phyloP scores from a whole-genome alignment of 1,140 invertebrate genomes.

The Tetramorium simillimum region DNA sequence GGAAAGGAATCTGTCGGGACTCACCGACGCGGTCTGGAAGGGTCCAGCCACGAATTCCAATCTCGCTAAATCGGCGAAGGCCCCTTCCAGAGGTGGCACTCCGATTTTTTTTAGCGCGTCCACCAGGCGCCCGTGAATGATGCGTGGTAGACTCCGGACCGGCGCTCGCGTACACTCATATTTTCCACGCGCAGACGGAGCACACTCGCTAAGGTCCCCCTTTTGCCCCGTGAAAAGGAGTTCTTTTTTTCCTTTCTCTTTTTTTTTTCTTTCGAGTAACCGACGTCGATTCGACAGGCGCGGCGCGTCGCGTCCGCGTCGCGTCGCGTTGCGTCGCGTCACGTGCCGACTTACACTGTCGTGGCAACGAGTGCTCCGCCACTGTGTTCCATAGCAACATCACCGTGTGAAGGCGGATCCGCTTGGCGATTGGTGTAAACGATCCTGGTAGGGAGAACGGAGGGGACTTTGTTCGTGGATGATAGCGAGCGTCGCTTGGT shows the following conservation, averaged over 20 bases:
- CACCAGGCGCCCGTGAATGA: slow-evolving; percentile 19
- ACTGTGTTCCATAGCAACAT: slow-evolving; percentile 72
- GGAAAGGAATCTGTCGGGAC: slow-evolving; percentile 33
- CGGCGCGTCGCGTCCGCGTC: slow-evolving; percentile 27
- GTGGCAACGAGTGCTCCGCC: slow-evolving; percentile 79
- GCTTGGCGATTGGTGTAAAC: slow-evolving; percentile 60
- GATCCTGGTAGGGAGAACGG: slow-evolving; percentile 54
- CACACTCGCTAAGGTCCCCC: not conserved
- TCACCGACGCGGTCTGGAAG: slow-evolving; percentile 43
- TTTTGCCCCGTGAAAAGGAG: not conserved
- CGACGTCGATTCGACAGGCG: slow-evolving; percentile 16
- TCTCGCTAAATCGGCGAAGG: slow-evolving; percentile 32
- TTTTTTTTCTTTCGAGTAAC: not conserved
- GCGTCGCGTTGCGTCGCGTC: slow-evolving; percentile 51
- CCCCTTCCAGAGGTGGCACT: slow-evolving; percentile 48
- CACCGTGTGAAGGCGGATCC: slow-evolving; percentile 74
- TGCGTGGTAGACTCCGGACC: slow-evolving; percentile 16
- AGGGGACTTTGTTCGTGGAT: slow-evolving; percentile 58
- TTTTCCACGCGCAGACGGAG: not conserved
- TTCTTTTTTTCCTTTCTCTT: not conserved
- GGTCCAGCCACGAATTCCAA: slow-evolving; percentile 41
- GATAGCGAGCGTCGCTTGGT: not conserved
- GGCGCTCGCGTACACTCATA: slow-evolving; percentile 57
- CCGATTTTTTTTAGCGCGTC: slow-evolving; percentile 43
- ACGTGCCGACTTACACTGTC: slow-evolving; percentile 66